These are phyloP conservation scores for Entomyzon cyanotis DNA, from an alignment of 2,113 vertebrate genomes.

Conservation along the genomic window DNA sequence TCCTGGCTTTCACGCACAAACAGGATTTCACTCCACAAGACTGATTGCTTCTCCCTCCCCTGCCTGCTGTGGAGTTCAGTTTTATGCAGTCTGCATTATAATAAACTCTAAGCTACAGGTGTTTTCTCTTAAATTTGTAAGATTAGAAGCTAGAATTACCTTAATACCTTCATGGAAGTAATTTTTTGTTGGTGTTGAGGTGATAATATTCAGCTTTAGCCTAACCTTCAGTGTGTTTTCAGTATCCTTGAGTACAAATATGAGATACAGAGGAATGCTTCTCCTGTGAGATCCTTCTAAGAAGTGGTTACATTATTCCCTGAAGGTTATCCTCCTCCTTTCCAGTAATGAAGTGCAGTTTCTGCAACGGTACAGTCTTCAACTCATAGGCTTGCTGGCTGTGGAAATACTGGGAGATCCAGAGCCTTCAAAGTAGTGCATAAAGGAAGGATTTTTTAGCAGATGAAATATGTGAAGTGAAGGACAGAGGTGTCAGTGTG, in stretches of 20 bases:
- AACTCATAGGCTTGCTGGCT: neutral
- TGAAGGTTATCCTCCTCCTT: neutral
- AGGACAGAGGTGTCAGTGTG: neutral
- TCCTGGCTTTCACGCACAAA: conserved; percentile 33
- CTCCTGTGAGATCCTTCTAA: neutral
- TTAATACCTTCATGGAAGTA: neutral
- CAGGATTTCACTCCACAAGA: conserved; percentile 29
- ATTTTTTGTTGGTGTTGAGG: neutral
- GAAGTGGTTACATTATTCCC: neutral
- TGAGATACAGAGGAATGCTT: neutral
- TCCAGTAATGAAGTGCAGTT: neutral
- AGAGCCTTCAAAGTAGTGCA: neutral
- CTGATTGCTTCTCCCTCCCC: neutral
- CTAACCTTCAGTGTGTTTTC: neutral
- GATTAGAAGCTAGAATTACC: neutral
- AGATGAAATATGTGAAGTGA: neutral
- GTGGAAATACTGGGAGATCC: neutral
- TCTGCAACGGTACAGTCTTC: neutral
- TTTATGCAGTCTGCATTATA: conserved; percentile 24
- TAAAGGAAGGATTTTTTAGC: neutral
- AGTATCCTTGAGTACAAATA: neutral
- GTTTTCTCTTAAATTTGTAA: neutral
- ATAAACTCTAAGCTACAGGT: conserved; percentile 8
- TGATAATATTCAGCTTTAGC: neutral
- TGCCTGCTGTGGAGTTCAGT: neutral